Percentiles rank a stretch among this genome's conserved stretches.
phyloP scores from a whole-genome alignment of 2,888 invertebrate species.

The Drosophila lutescens region DNA sequence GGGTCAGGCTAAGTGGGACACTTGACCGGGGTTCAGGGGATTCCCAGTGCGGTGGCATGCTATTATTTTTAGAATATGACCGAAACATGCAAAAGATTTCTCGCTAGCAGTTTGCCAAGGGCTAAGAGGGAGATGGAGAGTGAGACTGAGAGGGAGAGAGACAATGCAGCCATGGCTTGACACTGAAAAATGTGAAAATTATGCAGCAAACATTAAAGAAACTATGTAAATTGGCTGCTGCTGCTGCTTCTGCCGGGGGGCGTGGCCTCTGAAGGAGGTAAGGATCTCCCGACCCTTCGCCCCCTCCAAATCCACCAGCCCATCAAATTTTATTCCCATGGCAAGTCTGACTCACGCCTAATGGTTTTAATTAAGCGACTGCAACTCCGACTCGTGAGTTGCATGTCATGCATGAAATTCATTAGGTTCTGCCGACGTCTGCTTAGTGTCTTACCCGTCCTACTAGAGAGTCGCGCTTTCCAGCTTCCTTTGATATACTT shows the following conservation, averaged over 20 bases:
- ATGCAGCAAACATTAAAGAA: constrained; percentile 81
- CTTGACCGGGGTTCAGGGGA: constrained; percentile 62
- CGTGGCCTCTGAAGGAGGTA: constrained; percentile 15
- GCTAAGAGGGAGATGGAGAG: constrained; percentile 18
- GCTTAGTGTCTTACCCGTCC: constrained; percentile 34
- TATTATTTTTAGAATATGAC: constrained; percentile 81
- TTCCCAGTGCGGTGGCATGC: constrained; percentile 41
- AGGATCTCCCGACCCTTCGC: not conserved
- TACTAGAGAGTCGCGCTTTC: constrained; percentile 15
- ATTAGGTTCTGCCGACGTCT: constrained; percentile 59
- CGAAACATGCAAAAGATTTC: constrained; percentile 80
- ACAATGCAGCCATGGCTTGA: constrained; percentile 76
- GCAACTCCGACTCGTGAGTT: constrained; percentile 56
- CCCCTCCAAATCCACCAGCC: constrained; percentile 3
- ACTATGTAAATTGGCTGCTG: constrained; percentile 74
- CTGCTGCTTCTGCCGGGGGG: constrained; percentile 10
- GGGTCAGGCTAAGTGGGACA: constrained; percentile 72
- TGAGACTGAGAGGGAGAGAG: constrained; percentile 26
- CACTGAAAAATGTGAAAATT: constrained; percentile 84
- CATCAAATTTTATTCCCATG: constrained; percentile 59
- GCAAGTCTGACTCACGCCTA: constrained; percentile 61
- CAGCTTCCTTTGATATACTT: constrained; percentile 69
- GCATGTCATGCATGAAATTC: constrained; percentile 78
- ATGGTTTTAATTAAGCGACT: constrained; percentile 78
- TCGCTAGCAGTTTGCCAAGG: constrained; percentile 53